Percentiles rank a stretch among this genome's conserved stretches.
Evolutionary conservation across 2,888 invertebrate species (phyloP).

Genomic region (Synanthedon myopaeformis): DNA sequence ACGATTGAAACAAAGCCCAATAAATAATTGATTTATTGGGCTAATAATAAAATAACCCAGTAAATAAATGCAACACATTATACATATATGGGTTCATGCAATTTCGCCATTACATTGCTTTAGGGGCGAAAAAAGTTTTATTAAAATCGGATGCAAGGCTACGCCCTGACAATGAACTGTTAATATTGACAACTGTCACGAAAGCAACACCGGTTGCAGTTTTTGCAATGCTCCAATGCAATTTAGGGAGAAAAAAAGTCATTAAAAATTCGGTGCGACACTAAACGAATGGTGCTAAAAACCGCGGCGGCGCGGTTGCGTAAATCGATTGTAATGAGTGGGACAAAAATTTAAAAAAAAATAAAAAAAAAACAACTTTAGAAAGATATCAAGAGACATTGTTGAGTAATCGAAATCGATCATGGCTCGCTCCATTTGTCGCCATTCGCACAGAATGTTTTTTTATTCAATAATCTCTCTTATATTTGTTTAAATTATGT

Average conservation of each 20-base stretch:
- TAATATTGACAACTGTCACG: slow-evolving; percentile 7
- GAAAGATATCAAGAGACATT: neutral
- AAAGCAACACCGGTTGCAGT: slow-evolving; percentile 4
- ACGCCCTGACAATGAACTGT: slow-evolving; percentile 20
- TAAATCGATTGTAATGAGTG: slow-evolving; percentile 19
- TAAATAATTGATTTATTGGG: no score
- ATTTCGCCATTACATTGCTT: no score
- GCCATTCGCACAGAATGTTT: neutral
- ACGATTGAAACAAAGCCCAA: no score
- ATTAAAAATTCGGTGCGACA: slow-evolving; percentile 1
- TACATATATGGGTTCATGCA: no score
- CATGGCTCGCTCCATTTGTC: neutral
- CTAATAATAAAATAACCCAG: no score
- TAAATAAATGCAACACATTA: no score
- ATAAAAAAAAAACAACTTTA: neutral
- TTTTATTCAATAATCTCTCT: neutral
- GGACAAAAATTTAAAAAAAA: slow-evolving; percentile 13
- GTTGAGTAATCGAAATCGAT: neutral
- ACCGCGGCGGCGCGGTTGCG: slow-evolving; percentile 15
- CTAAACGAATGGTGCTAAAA: slow-evolving; percentile 10
- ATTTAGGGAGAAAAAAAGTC: slow-evolving; percentile 1
- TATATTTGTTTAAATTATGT: no score
- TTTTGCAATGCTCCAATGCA: slow-evolving; percentile 9
- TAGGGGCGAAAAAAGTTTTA: no score
- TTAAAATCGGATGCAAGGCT: neutral